phyloP scores from a whole-genome alignment of 2,888 invertebrate species.

The Himalopsyche kuldschensis region DNA sequence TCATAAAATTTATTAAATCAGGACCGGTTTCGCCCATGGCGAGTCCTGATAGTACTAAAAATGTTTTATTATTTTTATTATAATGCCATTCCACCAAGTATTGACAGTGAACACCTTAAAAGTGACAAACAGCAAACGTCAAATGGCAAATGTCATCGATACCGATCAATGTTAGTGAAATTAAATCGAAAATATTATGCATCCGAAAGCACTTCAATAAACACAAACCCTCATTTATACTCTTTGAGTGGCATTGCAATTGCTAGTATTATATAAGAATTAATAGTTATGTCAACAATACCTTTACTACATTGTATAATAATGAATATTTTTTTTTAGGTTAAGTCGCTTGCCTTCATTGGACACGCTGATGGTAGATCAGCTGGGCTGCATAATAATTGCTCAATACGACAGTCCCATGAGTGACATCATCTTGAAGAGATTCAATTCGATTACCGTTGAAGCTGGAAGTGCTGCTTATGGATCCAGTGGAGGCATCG shows the following conservation, averaged over 20 bases:
- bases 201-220: too few relatives aligned
- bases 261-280: too few relatives aligned
- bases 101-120: too few relatives aligned
- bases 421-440: constrained; percentile 95
- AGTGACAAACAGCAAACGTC: too few relatives aligned
- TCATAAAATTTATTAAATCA: not conserved
- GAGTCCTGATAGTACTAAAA: not conserved
- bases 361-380: constrained; percentile 94
- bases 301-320: not conserved
- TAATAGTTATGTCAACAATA: too few relatives aligned
- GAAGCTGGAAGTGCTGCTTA: constrained; percentile 84
- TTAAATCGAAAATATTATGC: too few relatives aligned
- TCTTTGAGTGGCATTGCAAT: too few relatives aligned
- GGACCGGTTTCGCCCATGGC: not conserved
- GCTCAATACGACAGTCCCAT: constrained; percentile 83
- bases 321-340: constrained; percentile 45
- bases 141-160: too few relatives aligned
- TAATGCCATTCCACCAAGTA: too few relatives aligned
- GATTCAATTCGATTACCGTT: constrained; percentile 95
- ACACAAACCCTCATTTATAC: too few relatives aligned
- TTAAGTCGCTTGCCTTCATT: constrained; percentile 93
- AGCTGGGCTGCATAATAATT: constrained; percentile 96
- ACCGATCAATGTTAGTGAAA: too few relatives aligned
- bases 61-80: too few relatives aligned
- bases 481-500: constrained; percentile 56